Conservation (phyloP, 92 coral and sea anemone genomes). For the Porites cylindrica region DNA sequence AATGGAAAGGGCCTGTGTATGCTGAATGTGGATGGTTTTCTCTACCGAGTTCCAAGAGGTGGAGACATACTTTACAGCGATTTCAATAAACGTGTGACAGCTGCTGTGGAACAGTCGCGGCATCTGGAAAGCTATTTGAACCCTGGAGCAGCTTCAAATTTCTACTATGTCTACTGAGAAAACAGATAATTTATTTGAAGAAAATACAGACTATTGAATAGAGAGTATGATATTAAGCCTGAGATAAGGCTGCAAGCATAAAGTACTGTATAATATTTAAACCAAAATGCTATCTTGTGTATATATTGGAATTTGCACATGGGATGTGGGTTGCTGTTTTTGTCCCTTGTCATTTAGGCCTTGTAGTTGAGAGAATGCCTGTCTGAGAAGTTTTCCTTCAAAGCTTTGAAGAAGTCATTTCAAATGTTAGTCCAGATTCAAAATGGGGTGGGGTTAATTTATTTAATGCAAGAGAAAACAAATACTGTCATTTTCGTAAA, state of each 20-base stretch:
- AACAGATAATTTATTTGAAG: constrained; percentile 68
- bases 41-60: constrained; percentile 93
- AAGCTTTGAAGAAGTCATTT: background rate
- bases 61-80: constrained; percentile 91
- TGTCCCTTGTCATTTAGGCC: background rate
- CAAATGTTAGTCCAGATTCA: background rate
- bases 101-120: constrained; percentile 80
- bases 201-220: constrained; percentile 60
- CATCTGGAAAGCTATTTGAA: constrained; percentile 82
- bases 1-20: constrained; percentile 99
- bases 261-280: constrained; percentile 82
- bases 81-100: constrained; percentile 84
- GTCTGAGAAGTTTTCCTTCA: background rate
- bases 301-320: constrained; percentile 55
- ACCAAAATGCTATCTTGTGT: constrained; percentile 59
- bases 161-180: constrained; percentile 86
- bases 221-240: constrained; percentile 47
- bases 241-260: constrained; percentile 45
- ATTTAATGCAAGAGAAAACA: constrained; percentile 7
- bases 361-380: background rate
- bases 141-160: constrained; percentile 70
- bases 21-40: constrained; percentile 86
- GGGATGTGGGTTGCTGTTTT: constrained; percentile 13
- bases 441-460: constrained; percentile 33
- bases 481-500: background rate